Conservation (phyloP, 2,113 vertebrate genomes). For the Astur gentilis region DNA sequence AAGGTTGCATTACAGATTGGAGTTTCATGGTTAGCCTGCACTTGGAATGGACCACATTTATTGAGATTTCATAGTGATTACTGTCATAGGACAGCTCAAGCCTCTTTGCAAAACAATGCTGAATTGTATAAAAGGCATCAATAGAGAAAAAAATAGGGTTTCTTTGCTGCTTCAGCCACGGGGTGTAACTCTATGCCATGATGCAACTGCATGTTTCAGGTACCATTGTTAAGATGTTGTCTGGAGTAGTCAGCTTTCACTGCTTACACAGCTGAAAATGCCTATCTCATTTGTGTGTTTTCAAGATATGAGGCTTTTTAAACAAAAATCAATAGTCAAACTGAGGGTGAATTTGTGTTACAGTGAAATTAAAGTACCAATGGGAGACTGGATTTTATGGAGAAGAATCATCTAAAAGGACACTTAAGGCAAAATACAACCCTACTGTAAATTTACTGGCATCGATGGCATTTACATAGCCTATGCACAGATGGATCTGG, state of each 20-base stretch:
- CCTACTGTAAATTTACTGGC: neutral
- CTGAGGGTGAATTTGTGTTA: neutral
- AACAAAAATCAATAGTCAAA: neutral
- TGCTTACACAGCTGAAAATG: neutral
- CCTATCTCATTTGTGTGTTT: neutral
- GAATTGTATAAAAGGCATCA: neutral
- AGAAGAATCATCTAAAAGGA: neutral
- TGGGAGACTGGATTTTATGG: neutral
- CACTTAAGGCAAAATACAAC: neutral
- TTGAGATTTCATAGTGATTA: neutral
- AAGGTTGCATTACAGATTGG: neutral
- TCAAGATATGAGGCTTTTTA: neutral
- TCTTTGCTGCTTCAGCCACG: neutral
- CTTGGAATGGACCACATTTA: neutral
- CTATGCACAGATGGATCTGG: neutral
- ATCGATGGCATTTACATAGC: neutral
- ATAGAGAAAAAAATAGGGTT: accelerated
- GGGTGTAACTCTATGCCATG: neutral
- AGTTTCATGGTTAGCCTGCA: neutral
- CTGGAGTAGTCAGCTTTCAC: neutral
- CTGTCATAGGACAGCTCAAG: neutral
- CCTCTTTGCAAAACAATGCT: neutral
- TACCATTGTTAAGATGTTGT: neutral
- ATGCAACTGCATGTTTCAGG: neutral
- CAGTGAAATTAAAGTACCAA: neutral